A percentile compares a stretch with the other conserved stretches of the same genome.
phyloP scores from a whole-genome alignment of 2,113 vertebrate genomes.

The Australoheros scitulus region DNA sequence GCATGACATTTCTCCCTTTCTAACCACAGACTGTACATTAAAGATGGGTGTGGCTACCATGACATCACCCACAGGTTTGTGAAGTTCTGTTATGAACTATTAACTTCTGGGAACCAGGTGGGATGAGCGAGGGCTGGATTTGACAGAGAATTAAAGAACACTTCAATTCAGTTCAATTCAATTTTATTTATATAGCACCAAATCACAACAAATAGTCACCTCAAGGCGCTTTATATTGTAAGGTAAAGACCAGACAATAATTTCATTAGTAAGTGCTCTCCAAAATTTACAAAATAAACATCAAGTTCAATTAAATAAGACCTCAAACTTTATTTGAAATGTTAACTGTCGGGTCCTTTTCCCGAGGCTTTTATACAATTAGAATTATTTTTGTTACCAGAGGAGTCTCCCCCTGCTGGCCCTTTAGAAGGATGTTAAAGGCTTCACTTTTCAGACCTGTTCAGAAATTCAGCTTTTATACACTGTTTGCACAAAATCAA shows the following conservation, averaged over 20 bases:
- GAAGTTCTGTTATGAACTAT: accelerated
- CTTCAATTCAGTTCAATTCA: too few relatives aligned
- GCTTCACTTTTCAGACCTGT: neutral
- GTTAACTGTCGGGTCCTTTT: neutral
- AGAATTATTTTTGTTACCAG: neutral
- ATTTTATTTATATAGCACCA: too few relatives aligned
- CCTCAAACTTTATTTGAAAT: neutral
- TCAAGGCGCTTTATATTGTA: too few relatives aligned
- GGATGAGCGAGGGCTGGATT: neutral
- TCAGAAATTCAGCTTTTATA: too few relatives aligned
- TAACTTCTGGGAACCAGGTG: neutral
- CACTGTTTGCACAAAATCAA: too few relatives aligned
- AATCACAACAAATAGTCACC: too few relatives aligned
- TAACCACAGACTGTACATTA: neutral
- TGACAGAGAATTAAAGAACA: neutral
- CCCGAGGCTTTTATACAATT: neutral
- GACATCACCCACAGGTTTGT: neutral
- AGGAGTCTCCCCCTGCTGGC: neutral
- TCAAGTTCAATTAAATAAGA: neutral
- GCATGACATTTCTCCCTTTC: neutral
- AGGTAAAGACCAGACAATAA: too few relatives aligned
- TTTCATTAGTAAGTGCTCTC: too few relatives aligned
- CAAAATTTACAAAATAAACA: neutral
- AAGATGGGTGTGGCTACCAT: too few relatives aligned
- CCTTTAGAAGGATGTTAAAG: neutral